Base-by-base conservation (phyloP, 2,797 vertebrate genomes). In the Syndactyla subalaris region DNA sequence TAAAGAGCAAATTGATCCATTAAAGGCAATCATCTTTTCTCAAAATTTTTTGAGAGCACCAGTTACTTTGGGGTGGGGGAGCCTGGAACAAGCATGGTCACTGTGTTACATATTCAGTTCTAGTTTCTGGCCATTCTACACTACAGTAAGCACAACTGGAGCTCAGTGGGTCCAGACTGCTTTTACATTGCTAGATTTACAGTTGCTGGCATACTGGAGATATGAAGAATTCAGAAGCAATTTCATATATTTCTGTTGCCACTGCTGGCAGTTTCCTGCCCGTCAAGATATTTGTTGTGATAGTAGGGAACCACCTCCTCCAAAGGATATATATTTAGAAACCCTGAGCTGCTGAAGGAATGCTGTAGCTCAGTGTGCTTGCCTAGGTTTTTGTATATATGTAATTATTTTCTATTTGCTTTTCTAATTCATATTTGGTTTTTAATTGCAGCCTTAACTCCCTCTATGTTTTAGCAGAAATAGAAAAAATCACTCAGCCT, bases 171-270 rank as follows among this genome's bases (percentile, higher is more conserved):
- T 86, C 82, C 89, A 36, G 67, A 29, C 82, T 75, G 79, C 91
- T 95, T 95, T 84, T 78, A 73, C 79, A 52, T 59, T 91, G 89
- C 85, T 86, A 54, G 82, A 93, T 96, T 96, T 95, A 88, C 82
- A 70, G 76, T 89, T 93, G 49, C 87, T 92, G 93, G 88, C 80
- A 71, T 87, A 63, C 19, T 92, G 92, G 70, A 88, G 92, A 94
- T 92, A 90, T 46, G 82, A 94, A 93, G 90, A 85, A 61, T 85
- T 92, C 84, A 93, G 87, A 95, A 95, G 89, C 87, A 95, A 97
- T 96, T 96, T 94, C 73, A 73, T 93, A 84, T 92, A 93, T 94
- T 96, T 91, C 91, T 88, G 79, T 94, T 96, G 79, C 87, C 85
- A 89, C 85, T 89, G 79, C 91, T 92, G 89, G 91, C 91, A 88